Evolutionary conservation across 2,888 invertebrate genomes (phyloP).

Genomic region (Archips xylosteana): DNA sequence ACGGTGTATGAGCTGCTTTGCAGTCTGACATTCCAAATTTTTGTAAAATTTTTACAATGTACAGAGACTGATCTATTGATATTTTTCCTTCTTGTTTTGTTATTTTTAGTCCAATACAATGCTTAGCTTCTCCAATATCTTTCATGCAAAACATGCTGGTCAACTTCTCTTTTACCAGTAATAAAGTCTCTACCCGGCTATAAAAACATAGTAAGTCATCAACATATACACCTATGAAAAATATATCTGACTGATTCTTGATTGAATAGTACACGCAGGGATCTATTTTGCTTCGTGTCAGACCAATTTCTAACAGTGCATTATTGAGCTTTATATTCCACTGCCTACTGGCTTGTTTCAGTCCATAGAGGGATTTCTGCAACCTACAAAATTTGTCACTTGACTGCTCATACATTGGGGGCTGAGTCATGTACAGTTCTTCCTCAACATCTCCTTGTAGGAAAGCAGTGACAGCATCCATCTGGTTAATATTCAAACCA

Average conservation of each 20-base stretch:
- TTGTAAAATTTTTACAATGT: no score
- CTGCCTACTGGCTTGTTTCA: conserved; percentile 41
- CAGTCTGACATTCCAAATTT: no score
- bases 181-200: background rate
- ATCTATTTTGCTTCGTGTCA: conserved; percentile 32
- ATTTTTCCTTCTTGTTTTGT: no score
- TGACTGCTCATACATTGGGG: conserved; percentile 41
- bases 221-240: background rate
- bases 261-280: conserved; percentile 16
- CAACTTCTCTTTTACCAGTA: no score
- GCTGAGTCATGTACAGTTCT: conserved; percentile 48
- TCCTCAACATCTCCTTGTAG: conserved; percentile 47
- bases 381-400: conserved; percentile 43
- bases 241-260: background rate
- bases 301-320: conserved; percentile 22
- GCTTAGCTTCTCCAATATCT: no score
- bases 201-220: background rate
- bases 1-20: no score
- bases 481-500: conserved; percentile 44
- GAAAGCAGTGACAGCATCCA: conserved; percentile 48
- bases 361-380: conserved; percentile 44
- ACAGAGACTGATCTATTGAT: no score
- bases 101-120: no score
- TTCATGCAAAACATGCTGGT: no score
- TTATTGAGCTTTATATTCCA: conserved; percentile 39